Evolutionary conservation across 2,888 invertebrate genomes (phyloP).

Genomic region (Hyles lineata): DNA sequence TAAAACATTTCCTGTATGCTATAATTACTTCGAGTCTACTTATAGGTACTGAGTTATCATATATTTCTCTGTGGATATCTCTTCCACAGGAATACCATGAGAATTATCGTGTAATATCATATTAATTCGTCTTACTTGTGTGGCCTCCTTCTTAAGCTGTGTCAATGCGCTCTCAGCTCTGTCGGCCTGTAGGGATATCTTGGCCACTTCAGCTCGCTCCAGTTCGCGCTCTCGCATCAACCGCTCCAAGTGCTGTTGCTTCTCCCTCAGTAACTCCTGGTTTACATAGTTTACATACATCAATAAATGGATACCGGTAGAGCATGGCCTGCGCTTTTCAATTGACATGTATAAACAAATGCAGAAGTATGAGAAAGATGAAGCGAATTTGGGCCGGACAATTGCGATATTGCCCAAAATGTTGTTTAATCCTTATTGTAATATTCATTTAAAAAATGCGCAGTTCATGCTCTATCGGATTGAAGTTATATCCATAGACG

Average conservation of each 20-base stretch:
- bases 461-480: too few relatives aligned
- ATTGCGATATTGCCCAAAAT: too few relatives aligned
- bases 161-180: conserved; percentile 88
- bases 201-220: conserved; percentile 94
- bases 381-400: too few relatives aligned
- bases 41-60: too few relatives aligned
- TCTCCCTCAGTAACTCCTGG: conserved; percentile 96
- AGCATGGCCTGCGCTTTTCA: too few relatives aligned
- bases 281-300: conserved; percentile 17
- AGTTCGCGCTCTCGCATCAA: conserved; percentile 95
- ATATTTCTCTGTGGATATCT: too few relatives aligned
- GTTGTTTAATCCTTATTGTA: too few relatives aligned
- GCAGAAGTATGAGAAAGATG: too few relatives aligned
- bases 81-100: neutral
- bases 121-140: conserved; percentile 80
- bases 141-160: conserved; percentile 86
- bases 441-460: too few relatives aligned
- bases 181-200: conserved; percentile 92
- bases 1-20: too few relatives aligned
- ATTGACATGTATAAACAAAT: too few relatives aligned
- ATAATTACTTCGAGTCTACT: too few relatives aligned
- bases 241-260: conserved; percentile 97
- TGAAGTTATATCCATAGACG: neutral
- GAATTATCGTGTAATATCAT: neutral
- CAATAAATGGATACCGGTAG: neutral